Conservation (phyloP, 2,113 vertebrate species). For the Litocranius walleri region DNA sequence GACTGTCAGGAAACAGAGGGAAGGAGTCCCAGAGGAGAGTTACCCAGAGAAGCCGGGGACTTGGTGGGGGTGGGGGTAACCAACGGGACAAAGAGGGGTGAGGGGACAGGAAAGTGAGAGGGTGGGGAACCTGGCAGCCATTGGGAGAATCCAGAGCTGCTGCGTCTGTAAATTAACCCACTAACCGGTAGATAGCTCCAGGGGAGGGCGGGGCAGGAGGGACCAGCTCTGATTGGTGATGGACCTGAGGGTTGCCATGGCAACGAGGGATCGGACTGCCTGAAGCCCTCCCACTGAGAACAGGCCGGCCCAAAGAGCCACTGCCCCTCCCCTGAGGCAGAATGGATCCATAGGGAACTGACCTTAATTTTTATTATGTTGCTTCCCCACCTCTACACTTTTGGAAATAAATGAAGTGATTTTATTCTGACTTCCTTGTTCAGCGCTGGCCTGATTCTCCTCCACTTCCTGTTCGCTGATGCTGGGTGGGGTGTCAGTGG, state of each 20-base stretch:
- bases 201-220: background rate
- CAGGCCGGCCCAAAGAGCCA: rapidly evolving
- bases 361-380: slow-evolving; percentile 23
- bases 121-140: background rate
- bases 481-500: background rate
- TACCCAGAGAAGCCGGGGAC: background rate
- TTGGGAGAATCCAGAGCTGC: background rate
- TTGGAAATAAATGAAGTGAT: slow-evolving; percentile 58
- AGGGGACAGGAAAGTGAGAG: background rate
- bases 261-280: background rate
- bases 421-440: slow-evolving; percentile 54
- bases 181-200: slow-evolving; percentile 5
- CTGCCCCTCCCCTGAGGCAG: background rate
- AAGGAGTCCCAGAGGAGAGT: background rate
- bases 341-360: background rate
- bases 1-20: background rate
- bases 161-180: slow-evolving; percentile 16
- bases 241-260: background rate
- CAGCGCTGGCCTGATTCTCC: background rate
- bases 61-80: background rate
- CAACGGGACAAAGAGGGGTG: too few relatives aligned
- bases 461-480: rapidly evolving
- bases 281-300: background rate
- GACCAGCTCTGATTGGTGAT: background rate
- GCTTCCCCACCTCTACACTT: background rate